Conservation (phyloP, 2,113 vertebrate species). For the Macquaria australasica region DNA sequence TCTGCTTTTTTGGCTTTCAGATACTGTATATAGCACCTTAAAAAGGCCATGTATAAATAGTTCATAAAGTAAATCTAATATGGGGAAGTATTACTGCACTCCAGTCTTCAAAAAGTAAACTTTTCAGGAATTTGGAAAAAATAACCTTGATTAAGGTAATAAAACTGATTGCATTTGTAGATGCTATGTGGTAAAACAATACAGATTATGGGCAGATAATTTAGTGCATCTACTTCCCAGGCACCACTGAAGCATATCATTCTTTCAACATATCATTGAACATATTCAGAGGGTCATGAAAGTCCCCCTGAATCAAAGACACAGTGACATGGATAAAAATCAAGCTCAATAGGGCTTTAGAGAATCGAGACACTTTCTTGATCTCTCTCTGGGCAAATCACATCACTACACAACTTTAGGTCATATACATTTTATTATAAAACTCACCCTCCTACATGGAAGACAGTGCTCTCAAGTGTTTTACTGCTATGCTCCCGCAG, state of each 20-base stretch:
- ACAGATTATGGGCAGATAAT: background rate
- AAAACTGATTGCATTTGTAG: background rate
- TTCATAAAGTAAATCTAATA: background rate
- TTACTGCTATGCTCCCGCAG: slow-evolving; percentile 32
- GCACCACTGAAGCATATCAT: background rate
- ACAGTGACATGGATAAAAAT: background rate
- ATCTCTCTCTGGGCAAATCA: slow-evolving; percentile 23
- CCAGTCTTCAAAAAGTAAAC: too few species aligned
- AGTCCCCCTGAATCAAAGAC: background rate
- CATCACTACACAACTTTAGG: slow-evolving; percentile 38
- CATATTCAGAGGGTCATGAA: background rate
- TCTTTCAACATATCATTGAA: background rate
- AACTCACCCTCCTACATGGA: slow-evolving; percentile 37
- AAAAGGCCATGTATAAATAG: background rate
- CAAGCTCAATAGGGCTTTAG: background rate
- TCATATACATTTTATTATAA: slow-evolving; percentile 74
- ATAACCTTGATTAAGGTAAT: too few species aligned
- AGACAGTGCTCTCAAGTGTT: slow-evolving; percentile 34
- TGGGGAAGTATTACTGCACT: background rate
- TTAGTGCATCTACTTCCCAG: background rate
- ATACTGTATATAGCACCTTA: background rate
- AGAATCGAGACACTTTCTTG: background rate
- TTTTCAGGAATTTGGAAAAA: background rate
- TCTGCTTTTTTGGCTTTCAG: background rate
- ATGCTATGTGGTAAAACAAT: background rate